A percentile compares a stretch with the other conserved stretches of the same genome.
These are phyloP conservation scores for Noturus placidus DNA, from an alignment of 2,113 vertebrate genomes.

Conservation along the genomic window DNA sequence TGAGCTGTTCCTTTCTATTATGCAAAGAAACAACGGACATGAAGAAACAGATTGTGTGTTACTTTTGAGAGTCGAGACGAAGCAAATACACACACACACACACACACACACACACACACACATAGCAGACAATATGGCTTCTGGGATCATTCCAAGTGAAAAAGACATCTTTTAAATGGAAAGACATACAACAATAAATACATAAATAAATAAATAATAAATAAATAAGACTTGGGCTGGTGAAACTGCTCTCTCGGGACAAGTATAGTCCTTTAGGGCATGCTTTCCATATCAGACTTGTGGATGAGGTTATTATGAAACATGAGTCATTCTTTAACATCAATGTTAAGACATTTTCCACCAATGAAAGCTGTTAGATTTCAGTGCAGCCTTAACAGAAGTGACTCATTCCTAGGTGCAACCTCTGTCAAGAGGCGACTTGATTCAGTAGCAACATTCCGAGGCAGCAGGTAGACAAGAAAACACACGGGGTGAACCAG, in stretches of 20 bases:
- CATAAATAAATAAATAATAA: not conserved
- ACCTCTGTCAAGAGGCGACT: not conserved
- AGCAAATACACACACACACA: not conserved
- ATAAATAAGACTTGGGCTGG: not conserved
- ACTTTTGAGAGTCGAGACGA: not conserved
- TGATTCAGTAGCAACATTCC: constrained; percentile 17
- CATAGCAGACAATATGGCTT: not conserved
- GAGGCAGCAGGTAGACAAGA: constrained; percentile 38
- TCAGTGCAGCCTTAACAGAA: not conserved
- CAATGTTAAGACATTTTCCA: not conserved
- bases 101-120: too few relatives aligned
- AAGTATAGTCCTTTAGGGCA: not conserved
- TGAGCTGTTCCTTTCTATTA: not conserved
- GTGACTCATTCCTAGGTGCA: not conserved
- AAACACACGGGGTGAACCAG: constrained; percentile 25
- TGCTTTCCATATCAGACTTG: not conserved
- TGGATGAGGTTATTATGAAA: not conserved
- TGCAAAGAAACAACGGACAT: not conserved
- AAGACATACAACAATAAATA: too few relatives aligned
- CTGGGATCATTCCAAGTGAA: not conserved
- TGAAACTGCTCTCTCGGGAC: not conserved
- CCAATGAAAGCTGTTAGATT: not conserved
- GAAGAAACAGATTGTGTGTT: not conserved
- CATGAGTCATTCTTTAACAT: not conserved
- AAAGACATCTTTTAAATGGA: not conserved